Conservation (phyloP, 2,888 invertebrate species). For the Leptopterna dolabrata region DNA sequence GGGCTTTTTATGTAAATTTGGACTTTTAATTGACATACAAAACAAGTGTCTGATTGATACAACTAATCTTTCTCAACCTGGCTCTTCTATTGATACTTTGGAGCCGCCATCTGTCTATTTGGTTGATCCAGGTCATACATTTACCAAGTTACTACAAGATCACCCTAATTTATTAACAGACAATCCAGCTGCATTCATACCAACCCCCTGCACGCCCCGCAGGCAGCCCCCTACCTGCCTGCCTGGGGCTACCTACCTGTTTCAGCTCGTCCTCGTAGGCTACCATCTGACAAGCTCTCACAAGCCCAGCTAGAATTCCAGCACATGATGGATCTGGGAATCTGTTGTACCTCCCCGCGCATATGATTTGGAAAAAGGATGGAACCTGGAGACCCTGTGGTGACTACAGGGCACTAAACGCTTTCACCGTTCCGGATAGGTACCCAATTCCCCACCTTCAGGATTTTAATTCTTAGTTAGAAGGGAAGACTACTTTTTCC, state of each 20-base stretch:
- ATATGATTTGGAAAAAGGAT: constrained; percentile 50
- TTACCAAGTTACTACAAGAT: neutral
- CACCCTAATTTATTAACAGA: constrained; percentile 27
- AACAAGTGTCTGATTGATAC: constrained; percentile 10
- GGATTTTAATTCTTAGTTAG: constrained; percentile 63
- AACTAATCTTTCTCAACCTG: neutral
- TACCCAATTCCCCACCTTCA: constrained; percentile 65
- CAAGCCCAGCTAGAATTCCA: constrained; percentile 57
- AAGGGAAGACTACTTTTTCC: constrained; percentile 62
- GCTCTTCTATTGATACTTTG: neutral
- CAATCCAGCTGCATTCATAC: neutral
- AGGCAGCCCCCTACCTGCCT: no score
- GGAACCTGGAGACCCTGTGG: constrained; percentile 65
- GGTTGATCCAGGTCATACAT: constrained; percentile 8
- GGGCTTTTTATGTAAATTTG: constrained; percentile 39
- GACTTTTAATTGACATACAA: constrained; percentile 46
- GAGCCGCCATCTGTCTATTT: neutral
- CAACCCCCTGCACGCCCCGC: no score
- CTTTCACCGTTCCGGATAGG: constrained; percentile 64
- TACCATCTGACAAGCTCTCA: constrained; percentile 63
- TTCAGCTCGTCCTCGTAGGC: constrained; percentile 63
- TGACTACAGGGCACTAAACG: constrained; percentile 66
- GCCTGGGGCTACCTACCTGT: constrained; percentile 63
- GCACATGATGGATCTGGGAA: constrained; percentile 51
- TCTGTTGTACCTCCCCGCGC: constrained; percentile 50